These are phyloP conservation scores for Zele albiditarsus DNA, from an alignment of 2,888 invertebrate genomes.

Conservation along the genomic window DNA sequence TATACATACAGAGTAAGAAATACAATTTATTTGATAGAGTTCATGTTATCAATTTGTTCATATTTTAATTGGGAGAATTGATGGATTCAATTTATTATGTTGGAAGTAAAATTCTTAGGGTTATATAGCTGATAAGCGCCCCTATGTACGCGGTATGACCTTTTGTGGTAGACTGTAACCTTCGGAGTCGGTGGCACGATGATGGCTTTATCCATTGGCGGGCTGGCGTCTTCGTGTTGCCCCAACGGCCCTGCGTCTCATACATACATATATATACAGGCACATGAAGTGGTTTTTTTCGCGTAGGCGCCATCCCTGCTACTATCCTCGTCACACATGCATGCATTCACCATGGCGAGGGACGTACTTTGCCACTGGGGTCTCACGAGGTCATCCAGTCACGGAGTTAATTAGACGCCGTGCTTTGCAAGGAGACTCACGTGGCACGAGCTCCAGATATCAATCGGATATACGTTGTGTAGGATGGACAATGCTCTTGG, in stretches of 20 bases:
- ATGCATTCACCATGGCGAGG: conserved; percentile 49
- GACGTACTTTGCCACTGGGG: conserved; percentile 50
- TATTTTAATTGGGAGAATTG: too few species aligned
- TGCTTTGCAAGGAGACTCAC: conserved; percentile 62
- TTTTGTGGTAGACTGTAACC: conserved; percentile 27
- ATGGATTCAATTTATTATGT: background rate
- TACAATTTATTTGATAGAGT: too few species aligned
- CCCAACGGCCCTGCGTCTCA: conserved; percentile 51
- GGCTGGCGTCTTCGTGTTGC: conserved; percentile 32
- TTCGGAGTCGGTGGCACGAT: conserved; percentile 58
- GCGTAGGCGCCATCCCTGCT: conserved; percentile 56
- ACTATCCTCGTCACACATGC: conserved; percentile 47
- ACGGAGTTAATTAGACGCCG: conserved; percentile 72
- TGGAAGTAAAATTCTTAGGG: background rate
- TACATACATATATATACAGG: conserved; percentile 41
- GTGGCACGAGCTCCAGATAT: conserved; percentile 69
- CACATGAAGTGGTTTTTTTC: conserved; percentile 25
- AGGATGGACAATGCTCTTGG: background rate
- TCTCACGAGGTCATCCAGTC: conserved; percentile 69
- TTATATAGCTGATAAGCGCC: background rate
- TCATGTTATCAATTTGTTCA: too few species aligned
- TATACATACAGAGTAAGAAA: background rate
- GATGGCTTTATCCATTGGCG: conserved; percentile 68
- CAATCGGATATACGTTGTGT: conserved; percentile 58
- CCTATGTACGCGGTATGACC: conserved; percentile 38